phyloP scores from a whole-genome alignment of 37 sponge, comb jelly and placozoan species.

The Beroe forskalii region DNA sequence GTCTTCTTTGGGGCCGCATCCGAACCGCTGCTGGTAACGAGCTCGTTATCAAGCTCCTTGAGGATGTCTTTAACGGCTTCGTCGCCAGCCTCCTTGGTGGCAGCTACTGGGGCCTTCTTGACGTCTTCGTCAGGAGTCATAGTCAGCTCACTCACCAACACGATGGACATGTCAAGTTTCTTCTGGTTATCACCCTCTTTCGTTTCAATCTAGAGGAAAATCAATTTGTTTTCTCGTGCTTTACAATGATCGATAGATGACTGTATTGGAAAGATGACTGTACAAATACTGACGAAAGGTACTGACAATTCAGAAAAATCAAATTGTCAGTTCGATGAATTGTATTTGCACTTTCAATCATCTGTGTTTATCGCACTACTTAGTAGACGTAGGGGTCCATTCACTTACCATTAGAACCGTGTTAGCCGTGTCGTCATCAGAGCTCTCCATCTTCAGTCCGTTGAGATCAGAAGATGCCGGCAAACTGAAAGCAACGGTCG shows the following conservation, averaged over 20 bases:
- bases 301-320: background rate
- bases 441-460: background rate
- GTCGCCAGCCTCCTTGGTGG: background rate
- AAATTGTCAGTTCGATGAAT: no score
- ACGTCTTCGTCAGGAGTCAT: background rate
- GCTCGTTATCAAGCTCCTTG: background rate
- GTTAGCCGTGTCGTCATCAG: background rate
- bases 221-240: background rate
- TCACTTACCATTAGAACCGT: constrained; percentile 37
- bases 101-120: background rate
- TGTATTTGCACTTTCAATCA: no score
- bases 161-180: constrained; percentile 36
- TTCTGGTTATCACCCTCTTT: background rate
- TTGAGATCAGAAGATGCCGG: background rate
- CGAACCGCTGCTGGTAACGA: background rate
- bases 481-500: background rate
- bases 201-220: constrained; percentile 13
- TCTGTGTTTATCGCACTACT: no score
- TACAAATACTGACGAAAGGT: background rate
- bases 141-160: constrained; percentile 24
- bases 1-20: background rate
- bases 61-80: background rate
- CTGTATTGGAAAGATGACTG: no score
- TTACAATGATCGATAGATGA: no score
- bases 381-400: no score